These are phyloP conservation scores for Exephanes ischioxanthus DNA, from an alignment of 2,888 invertebrate species.

Conservation along the genomic window DNA sequence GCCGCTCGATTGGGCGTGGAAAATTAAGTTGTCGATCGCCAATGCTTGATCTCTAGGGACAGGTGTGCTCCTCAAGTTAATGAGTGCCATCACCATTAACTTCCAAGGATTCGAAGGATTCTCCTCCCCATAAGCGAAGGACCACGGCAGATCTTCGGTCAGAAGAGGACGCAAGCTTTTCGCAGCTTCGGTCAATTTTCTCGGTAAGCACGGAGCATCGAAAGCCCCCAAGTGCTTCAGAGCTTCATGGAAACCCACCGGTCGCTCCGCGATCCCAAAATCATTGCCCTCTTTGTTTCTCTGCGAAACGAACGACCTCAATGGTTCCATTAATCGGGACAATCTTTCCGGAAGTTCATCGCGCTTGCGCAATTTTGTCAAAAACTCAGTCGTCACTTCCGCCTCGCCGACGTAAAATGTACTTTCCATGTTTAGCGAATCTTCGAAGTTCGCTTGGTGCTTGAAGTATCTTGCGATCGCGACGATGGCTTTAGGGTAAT, in stretches of 20 bases:
- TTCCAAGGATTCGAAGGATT: conserved; percentile 48
- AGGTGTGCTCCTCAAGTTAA: conserved; percentile 43
- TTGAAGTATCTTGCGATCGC: conserved; percentile 10
- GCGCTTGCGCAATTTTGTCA: not conserved
- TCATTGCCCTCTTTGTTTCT: not conserved
- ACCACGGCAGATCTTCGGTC: conserved; percentile 58
- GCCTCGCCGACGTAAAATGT: not conserved
- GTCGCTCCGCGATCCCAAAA: not conserved
- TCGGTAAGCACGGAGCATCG: conserved; percentile 53
- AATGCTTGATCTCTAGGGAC: conserved; percentile 7
- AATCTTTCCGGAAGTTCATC: not conserved
- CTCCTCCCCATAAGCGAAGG: conserved; percentile 44
- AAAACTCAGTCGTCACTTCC: not conserved
- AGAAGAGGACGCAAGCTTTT: conserved; percentile 29
- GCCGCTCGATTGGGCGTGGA: conserved; percentile 25
- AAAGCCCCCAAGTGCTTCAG: conserved; percentile 31
- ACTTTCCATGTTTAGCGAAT: not conserved
- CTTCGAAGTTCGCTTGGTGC: not conserved
- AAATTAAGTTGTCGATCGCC: conserved; percentile 53
- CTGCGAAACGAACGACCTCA: not conserved
- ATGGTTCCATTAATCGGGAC: not conserved
- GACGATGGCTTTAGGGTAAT: conserved; percentile 35
- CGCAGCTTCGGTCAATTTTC: conserved; percentile 33
- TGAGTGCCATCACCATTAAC: conserved; percentile 31
- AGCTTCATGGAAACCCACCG: conserved; percentile 34